Evolutionary conservation across 2,888 invertebrate genomes (phyloP).

Genomic region (Acronicta psi): DNA sequence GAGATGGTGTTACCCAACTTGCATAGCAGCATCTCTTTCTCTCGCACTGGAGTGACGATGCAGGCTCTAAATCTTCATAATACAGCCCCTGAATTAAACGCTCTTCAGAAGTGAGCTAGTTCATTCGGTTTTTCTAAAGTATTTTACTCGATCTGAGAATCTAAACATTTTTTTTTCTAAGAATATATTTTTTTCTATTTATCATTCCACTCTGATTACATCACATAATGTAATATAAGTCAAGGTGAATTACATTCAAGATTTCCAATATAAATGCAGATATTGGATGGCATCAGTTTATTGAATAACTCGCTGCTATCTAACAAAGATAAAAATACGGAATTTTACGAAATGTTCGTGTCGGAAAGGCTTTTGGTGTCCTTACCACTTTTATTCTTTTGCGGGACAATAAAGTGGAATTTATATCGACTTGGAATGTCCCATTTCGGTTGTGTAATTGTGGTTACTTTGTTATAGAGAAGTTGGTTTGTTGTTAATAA

Average conservation of each 20-base stretch:
- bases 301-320: slow-evolving; percentile 25
- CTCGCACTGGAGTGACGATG: too few relatives aligned
- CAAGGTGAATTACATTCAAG: slow-evolving; percentile 5
- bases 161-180: too few relatives aligned
- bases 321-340: slow-evolving; percentile 15
- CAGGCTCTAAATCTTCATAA: too few relatives aligned
- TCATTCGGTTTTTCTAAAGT: too few relatives aligned
- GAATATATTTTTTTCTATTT: background rate
- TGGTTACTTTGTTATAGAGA: slow-evolving; percentile 8
- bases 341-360: slow-evolving; percentile 18
- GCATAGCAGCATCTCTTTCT: too few relatives aligned
- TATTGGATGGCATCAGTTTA: slow-evolving; percentile 12
- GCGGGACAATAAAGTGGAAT: slow-evolving; percentile 37
- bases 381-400: slow-evolving; percentile 41
- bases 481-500: too few relatives aligned
- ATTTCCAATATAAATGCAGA: slow-evolving; percentile 39
- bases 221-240: background rate
- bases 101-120: too few relatives aligned
- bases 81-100: too few relatives aligned
- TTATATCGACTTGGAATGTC: slow-evolving; percentile 24
- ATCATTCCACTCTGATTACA: background rate
- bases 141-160: too few relatives aligned
- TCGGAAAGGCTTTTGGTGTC: slow-evolving; percentile 53
- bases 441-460: background rate
- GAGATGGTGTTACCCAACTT: too few relatives aligned